Conservation (phyloP, 2,113 vertebrate species). For the Procapra przewalskii region DNA sequence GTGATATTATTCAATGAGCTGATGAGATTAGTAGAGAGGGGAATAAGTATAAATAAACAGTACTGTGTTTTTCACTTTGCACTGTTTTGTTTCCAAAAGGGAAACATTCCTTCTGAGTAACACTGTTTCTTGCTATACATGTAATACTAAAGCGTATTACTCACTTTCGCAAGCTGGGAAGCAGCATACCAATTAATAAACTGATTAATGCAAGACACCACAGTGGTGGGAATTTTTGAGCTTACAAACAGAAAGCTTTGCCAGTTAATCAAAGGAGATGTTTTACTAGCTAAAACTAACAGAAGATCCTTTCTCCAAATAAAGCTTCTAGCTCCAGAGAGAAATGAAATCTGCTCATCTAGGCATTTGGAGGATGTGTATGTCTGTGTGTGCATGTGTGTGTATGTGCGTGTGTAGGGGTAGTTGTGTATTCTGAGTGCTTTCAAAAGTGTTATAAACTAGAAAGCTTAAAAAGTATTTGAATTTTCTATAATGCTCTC, state of each 20-base stretch:
- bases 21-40: neutral
- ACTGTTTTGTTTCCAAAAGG: neutral
- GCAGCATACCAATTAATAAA: slow-evolving; percentile 45
- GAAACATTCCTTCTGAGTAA: neutral
- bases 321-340: neutral
- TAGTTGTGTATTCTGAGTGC: neutral
- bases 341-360: neutral
- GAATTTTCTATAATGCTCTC: slow-evolving; percentile 32
- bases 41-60: slow-evolving; percentile 29
- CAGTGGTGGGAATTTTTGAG: slow-evolving; percentile 37
- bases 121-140: neutral
- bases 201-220: neutral
- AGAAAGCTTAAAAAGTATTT: slow-evolving; percentile 2
- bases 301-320: neutral
- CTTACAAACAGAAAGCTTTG: slow-evolving; percentile 40
- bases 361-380: neutral
- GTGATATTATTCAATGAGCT: neutral
- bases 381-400: accelerated
- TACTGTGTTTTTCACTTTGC: slow-evolving; percentile 27
- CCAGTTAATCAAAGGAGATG: slow-evolving; percentile 54
- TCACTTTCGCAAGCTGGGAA: neutral
- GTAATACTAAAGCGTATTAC: neutral
- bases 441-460: neutral
- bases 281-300: slow-evolving; percentile 50
- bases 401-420: neutral